Base-by-base conservation (phyloP, 1,140 invertebrate species). In the Carcinoscorpius rotundicauda region DNA sequence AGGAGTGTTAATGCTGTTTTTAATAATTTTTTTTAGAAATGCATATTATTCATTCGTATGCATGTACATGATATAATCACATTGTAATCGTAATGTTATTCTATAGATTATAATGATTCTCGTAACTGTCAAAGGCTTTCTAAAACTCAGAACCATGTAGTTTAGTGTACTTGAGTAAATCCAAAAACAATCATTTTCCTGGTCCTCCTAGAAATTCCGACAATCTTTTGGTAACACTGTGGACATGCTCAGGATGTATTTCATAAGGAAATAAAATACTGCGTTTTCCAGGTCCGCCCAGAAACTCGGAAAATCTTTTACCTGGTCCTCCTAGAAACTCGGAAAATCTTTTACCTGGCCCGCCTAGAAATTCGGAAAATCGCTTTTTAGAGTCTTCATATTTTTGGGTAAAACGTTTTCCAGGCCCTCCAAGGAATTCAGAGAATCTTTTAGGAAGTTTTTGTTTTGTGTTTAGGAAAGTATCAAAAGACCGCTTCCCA, bases 241-340 rank as follows among this genome's bases (percentile, higher is more conserved):
- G 51, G 55, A 51, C 11, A 66, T 55, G 8, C 8, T 55, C n/a
- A n/a, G 53, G 53, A n/a, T 55, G 53, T 63, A 49, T 52, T 62
- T 63, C 29, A 64, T 68, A 3, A 68, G 64, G 49, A 68, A 71
- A 61, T 67, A 63, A 5, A 62, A 66, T 1, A 64, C 61, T 58
- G 29, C 72, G 51, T 53, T 72, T 72, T 29, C 68, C 67, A 0
- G 71, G 68, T 6, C 70, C 71, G 48, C 71, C 71, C 10, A 72
- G 67, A 52, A 71, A 73, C 61, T 72, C 72, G 29, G 71, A 71
- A n/a, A 68, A 60, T 55, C 72, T 58, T 52, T 73, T 73, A 5
- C 70, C 70, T 5, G 70, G 70, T 57, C 70, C 71, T 6, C 72
- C 72, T 3, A 73, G 65, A 58, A 73, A 73, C 61, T 73, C 72